Base-by-base conservation (phyloP, 1,140 invertebrate species). In the Drepana arcuata region DNA sequence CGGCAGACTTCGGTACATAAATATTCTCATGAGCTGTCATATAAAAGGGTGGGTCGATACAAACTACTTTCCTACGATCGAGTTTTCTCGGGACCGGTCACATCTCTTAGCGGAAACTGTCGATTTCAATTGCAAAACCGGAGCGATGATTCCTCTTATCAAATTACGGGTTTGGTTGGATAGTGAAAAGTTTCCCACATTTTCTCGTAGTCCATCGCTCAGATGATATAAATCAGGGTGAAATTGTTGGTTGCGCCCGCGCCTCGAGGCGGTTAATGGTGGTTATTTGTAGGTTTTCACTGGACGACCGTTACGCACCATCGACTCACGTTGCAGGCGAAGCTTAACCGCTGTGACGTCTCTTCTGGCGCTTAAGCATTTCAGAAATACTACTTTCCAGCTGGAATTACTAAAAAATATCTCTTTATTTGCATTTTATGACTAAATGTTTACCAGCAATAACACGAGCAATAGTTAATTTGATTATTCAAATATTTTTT, bases 111-210 rank as follows among this genome's bases (percentile, higher is more conserved):
- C 61, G 67, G 66, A 73, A 66, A 80, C 71, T 78, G 71, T 81
- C 77, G 66, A 65, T 81, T 78, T 81, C 77, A 59, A 69, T 70
- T 42, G 56, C 38, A 55, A 32, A 68, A 67, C 59, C 59, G 51
- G 66, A 58, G 67, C 62, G 62, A 75, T 68, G 75, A 74, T 75
- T 71, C 69, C 46, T 52, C 68, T 72, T 69, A 77, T 80, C 71
- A 77, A 80, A 80, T 80, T 70, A 65, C 65, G 46, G 62, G 63
- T 52, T 45, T 51, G 23, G 49, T 61, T 40, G 59, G 62, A 59
- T 58, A 70, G 69, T 74, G 75, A 75, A 77, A 75, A 72, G 72
- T 59, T 79, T 73, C 67, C 65, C 70, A 72, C 71, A 75, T 80
- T 80, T 78, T 80, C 75, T 77, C 55, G 50, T 41, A 35, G 52